Base-by-base conservation (phyloP, 1,140 invertebrate species). In the Lepidurus arcticus region DNA sequence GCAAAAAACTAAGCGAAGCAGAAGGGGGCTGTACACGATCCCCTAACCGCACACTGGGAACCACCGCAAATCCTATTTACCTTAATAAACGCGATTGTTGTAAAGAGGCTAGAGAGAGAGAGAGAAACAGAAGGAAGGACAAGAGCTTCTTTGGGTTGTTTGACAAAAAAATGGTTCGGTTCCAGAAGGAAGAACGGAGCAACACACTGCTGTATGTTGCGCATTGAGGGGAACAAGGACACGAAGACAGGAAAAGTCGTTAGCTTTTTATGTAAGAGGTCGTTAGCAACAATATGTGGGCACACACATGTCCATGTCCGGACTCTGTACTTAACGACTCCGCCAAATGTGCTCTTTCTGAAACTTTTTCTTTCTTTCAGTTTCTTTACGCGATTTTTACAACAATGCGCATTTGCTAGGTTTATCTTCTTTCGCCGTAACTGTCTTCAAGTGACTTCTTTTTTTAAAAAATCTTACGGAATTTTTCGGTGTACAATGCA, bases 181-280 rank as follows among this genome's bases (percentile, higher is more conserved):
- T 13, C 7, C 53, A 21, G 16, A 7, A 13, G 53, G 16, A 21
- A 16, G 16, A 21, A 7, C 21, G 53, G n/a, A n/a, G 53, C 21
- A 16, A 65, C 16, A 34, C 34, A 21, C 6, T 9, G 53, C 16
- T 13, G 45, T 13, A 65, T n/a, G 53, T 16, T 65, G 53, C 21
- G 53, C 13, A 21, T 7, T 34, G 53, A 21, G n/a, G 53, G 21
- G 53, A 65, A 65, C 16, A 65, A 65, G 53, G 53, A 65, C n/a
- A 65, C 21, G 53, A 65, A 65, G 21, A 65, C 9, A 21, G 53
- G 53, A 65, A 65, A 65, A 65, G 53, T 65, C 53, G 53, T 65
- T 65, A 65, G n/a, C 53, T 65, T 65, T 65, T 65, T 65, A 65
- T 65, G 53, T 65, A 65, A 65, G 53, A 65, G 53, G 53, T 13